Conservation (phyloP, 64 coral and sea anemone genomes). For the Anthopleura sola region DNA sequence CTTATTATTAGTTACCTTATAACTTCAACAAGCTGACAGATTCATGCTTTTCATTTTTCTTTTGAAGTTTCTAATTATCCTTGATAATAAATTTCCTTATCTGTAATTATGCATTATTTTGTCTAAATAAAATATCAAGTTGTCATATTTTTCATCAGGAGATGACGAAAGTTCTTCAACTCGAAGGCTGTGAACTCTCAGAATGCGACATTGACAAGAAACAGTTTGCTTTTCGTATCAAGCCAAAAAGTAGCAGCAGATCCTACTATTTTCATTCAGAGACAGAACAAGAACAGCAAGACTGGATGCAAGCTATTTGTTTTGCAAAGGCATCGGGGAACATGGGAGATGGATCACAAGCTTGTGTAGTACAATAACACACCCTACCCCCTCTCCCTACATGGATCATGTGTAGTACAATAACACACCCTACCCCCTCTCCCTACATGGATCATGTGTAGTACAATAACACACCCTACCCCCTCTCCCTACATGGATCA, state of each 20-base stretch:
- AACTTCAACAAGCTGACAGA: too few species aligned
- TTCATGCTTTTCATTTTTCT: too few species aligned
- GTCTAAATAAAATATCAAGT: too few species aligned
- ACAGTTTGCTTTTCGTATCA: conserved; percentile 83
- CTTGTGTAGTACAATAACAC: conserved; percentile 65
- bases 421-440: conserved; percentile 16
- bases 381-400: background rate
- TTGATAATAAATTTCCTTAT: too few species aligned
- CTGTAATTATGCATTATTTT: too few species aligned
- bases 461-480: conserved; percentile 47
- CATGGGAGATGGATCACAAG: conserved; percentile 76
- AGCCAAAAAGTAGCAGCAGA: conserved; percentile 63
- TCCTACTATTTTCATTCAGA: conserved; percentile 84
- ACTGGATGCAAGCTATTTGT: conserved; percentile 98
- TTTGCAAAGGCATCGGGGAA: conserved; percentile 90
- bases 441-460: conserved; percentile 40
- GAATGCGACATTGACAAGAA: conserved; percentile 85
- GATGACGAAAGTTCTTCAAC: conserved; percentile 62
- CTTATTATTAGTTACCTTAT: too few species aligned
- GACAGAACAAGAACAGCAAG: conserved; percentile 85
- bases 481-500: background rate
- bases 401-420: conserved; percentile 27
- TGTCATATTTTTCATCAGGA: background rate
- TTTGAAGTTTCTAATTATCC: too few species aligned
- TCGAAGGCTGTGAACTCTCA: conserved; percentile 93